These are phyloP conservation scores for Catocala nupta DNA, from an alignment of 2,888 invertebrate genomes.

Conservation along the genomic window DNA sequence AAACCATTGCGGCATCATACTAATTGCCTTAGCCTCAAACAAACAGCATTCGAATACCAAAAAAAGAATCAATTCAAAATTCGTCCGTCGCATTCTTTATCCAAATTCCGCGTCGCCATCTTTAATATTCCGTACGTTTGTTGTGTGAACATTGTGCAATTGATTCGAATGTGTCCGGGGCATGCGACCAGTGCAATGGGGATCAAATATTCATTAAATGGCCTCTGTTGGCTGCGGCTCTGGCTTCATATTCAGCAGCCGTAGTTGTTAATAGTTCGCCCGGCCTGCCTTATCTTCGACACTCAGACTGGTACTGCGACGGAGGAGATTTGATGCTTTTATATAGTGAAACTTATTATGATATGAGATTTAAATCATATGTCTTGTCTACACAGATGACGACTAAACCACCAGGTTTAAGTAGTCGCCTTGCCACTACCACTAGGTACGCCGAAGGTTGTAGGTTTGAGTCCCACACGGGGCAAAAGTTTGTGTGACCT, in stretches of 20 bases:
- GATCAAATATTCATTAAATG: constrained; percentile 82
- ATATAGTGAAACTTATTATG: neutral
- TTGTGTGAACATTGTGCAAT: constrained; percentile 59
- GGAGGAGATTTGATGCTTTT: constrained; percentile 62
- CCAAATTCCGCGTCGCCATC: constrained; percentile 28
- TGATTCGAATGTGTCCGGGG: constrained; percentile 71
- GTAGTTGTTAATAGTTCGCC: constrained; percentile 79
- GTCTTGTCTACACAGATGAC: too few species aligned
- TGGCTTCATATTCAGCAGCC: constrained; percentile 77
- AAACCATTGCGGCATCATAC: too few species aligned
- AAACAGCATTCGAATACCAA: neutral
- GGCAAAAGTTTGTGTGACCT: too few species aligned
- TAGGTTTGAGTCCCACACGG: too few species aligned
- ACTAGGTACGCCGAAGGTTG: too few species aligned
- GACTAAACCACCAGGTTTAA: too few species aligned
- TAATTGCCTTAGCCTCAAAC: too few species aligned
- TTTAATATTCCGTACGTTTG: constrained; percentile 44
- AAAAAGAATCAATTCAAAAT: constrained; percentile 8
- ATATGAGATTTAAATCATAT: neutral
- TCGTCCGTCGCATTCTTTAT: constrained; percentile 6
- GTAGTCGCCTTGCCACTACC: too few species aligned
- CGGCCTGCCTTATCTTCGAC: constrained; percentile 76
- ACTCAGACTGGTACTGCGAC: constrained; percentile 67
- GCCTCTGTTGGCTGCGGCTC: constrained; percentile 62
- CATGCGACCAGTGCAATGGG: constrained; percentile 64